phyloP scores from a whole-genome alignment of 2,888 invertebrate species.

The Scotopteryx bipunctaria region DNA sequence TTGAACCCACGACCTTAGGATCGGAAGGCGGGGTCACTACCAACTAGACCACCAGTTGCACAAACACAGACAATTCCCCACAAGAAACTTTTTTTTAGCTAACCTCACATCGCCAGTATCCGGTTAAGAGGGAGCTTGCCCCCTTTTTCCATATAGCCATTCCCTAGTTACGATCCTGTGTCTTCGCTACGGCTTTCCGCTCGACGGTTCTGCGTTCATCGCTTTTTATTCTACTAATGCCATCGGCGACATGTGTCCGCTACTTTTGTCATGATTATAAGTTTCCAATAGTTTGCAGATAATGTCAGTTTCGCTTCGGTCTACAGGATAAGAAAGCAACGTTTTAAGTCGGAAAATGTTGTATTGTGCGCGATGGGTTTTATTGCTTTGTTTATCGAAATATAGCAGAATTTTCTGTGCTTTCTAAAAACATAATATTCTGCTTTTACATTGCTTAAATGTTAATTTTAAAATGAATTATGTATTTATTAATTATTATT shows the following conservation, averaged over 20 bases:
- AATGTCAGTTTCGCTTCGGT: slow-evolving; percentile 41
- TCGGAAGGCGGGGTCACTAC: too few relatives aligned
- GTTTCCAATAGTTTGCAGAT: slow-evolving; percentile 43
- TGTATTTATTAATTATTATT: too few relatives aligned
- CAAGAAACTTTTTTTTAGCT: too few relatives aligned
- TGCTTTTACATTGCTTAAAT: too few relatives aligned
- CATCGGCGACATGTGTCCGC: slow-evolving; percentile 61
- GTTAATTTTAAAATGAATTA: too few relatives aligned
- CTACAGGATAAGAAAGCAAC: slow-evolving; percentile 35
- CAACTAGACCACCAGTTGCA: too few relatives aligned
- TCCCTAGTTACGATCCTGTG: slow-evolving; percentile 10
- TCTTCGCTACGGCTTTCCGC: slow-evolving; percentile 48
- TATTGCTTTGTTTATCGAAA: not conserved
- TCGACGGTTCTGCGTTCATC: slow-evolving; percentile 50
- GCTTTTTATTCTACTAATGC: slow-evolving; percentile 65
- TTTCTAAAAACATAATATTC: too few relatives aligned
- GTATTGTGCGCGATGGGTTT: slow-evolving; percentile 11
- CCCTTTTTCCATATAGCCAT: too few relatives aligned
- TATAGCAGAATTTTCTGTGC: not conserved
- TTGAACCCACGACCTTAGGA: too few relatives aligned
- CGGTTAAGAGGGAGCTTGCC: too few relatives aligned
- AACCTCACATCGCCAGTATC: too few relatives aligned
- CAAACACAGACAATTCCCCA: too few relatives aligned
- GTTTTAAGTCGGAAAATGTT: slow-evolving; percentile 29
- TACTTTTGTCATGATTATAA: slow-evolving; percentile 64